Percentiles rank a stretch among this genome's conserved stretches.
Evolutionary conservation across 2,888 invertebrate species (phyloP).

Genomic region (Drosophila kuntzei): DNA sequence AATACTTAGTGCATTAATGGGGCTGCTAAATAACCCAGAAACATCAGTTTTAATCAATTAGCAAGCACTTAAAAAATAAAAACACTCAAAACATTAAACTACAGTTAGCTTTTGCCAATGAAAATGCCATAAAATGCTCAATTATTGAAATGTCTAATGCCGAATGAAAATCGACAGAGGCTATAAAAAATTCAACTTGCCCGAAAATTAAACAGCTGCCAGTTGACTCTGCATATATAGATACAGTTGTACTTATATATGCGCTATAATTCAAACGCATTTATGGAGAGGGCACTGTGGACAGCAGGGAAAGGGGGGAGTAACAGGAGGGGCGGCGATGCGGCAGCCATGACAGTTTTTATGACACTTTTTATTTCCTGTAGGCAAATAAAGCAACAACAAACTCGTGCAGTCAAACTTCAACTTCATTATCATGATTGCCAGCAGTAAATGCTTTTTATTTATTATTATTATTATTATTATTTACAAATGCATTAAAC

Average conservation of each 20-base stretch:
- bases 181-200: slow-evolving; percentile 12
- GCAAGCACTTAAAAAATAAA: slow-evolving; percentile 41
- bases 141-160: slow-evolving; percentile 16
- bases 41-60: slow-evolving; percentile 61
- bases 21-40: slow-evolving; percentile 3
- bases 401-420: slow-evolving; percentile 59
- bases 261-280: slow-evolving; percentile 62
- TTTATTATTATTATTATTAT: slow-evolving; percentile 72
- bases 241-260: slow-evolving; percentile 21
- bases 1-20: slow-evolving; percentile 22
- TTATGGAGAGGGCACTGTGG: slow-evolving; percentile 32
- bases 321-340: not conserved
- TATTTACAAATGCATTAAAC: slow-evolving; percentile 79
- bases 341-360: slow-evolving; percentile 67
- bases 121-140: slow-evolving; percentile 17
- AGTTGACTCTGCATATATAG: slow-evolving; percentile 11
- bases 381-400: slow-evolving; percentile 69
- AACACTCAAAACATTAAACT: slow-evolving; percentile 9
- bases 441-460: slow-evolving; percentile 47
- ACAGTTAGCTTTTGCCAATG: slow-evolving; percentile 8
- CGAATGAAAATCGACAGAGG: slow-evolving; percentile 16
- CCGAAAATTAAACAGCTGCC: slow-evolving; percentile 22
- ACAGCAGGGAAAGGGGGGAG: not conserved
- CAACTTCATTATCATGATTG: slow-evolving; percentile 65
- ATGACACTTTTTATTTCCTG: slow-evolving; percentile 76